These are phyloP conservation scores for Dipus sagitta DNA, from an alignment of 2,797 vertebrate genomes.

Conservation along the genomic window DNA sequence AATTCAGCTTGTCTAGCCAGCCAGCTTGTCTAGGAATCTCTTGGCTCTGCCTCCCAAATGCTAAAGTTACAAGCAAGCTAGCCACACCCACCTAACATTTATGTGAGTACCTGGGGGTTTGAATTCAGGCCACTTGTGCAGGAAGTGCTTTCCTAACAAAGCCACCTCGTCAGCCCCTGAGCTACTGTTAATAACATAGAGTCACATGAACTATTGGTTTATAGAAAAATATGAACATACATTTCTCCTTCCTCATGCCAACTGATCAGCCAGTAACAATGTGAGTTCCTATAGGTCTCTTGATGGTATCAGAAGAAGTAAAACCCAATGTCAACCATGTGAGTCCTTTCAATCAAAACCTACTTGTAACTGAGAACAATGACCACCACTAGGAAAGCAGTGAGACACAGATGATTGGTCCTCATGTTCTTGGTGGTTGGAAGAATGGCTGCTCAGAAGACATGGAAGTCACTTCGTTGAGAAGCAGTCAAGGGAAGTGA, in stretches of 20 bases:
- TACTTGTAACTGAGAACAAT: neutral
- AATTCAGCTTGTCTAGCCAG: too few species aligned
- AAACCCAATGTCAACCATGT: neutral
- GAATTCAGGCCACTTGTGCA: too few species aligned
- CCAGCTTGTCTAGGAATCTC: too few species aligned
- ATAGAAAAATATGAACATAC: neutral
- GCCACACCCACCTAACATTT: too few species aligned
- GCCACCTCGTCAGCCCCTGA: too few species aligned
- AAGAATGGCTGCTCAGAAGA: neutral
- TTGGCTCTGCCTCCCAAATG: too few species aligned
- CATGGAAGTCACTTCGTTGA: neutral
- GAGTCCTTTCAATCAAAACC: neutral
- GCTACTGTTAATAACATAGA: too few species aligned
- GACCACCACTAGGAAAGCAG: neutral
- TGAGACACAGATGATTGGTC: neutral
- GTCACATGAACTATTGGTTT: too few species aligned
- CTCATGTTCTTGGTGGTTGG: neutral
- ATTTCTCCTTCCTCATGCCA: neutral
- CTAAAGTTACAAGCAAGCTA: too few species aligned
- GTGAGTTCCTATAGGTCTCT: neutral
- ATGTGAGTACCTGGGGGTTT: too few species aligned
- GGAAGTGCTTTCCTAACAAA: too few species aligned
- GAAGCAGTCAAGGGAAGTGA: fast-evolving
- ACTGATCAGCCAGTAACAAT: neutral
- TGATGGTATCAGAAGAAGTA: neutral